Base-by-base conservation (phyloP, 2,888 invertebrate genomes). In the Pollenia amentaria region DNA sequence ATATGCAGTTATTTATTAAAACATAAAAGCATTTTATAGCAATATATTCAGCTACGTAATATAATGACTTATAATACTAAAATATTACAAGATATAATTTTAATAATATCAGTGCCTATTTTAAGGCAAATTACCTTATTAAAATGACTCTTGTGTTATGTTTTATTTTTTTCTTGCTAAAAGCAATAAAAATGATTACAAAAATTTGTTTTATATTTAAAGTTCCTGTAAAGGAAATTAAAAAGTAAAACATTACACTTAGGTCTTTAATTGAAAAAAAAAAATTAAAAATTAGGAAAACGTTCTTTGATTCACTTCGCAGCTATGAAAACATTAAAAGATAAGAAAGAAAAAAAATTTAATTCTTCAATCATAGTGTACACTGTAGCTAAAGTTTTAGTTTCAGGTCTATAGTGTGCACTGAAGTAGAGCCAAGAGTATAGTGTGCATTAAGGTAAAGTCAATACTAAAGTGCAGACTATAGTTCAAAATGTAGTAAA, bases 31-130 rank as follows among this genome's bases (percentile, higher is more conserved):
- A 11, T 18, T 57, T 57, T 57, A 57, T 57, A 6, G 29, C 29
- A 29, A 29, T 6, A 29, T 29, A 29, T 29, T 0, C 2, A 29
- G n/a, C n/a, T 29, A 29, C 10, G n/a, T 9, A 60, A 38, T 60
- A 70, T 12, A 16, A 16, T n/a, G 51, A 38, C 38, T 69, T 40
- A 12, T 69, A 21, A 38, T 48, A 7, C 12, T 12, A 9, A 51
- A 51, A 40, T 53, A 12, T 53, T 10, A 1, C 10, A 40, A 9
- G 8, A 3, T 14, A 10, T 55, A 14, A 62, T 62, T 42, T 70
- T 70, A 42, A 53, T 51, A 69, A 69, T 51, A 51, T 11, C 8
- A n/a, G 53, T 70, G 70, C 55, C 42, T 70, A 70, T 18, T 55
- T 70, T 53, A 3, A 42, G 70, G 42, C 1, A 16, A 18, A 10